Conservation (phyloP, 64 coral and sea anemone genomes). For the Dendrophyllia cribrosa region DNA sequence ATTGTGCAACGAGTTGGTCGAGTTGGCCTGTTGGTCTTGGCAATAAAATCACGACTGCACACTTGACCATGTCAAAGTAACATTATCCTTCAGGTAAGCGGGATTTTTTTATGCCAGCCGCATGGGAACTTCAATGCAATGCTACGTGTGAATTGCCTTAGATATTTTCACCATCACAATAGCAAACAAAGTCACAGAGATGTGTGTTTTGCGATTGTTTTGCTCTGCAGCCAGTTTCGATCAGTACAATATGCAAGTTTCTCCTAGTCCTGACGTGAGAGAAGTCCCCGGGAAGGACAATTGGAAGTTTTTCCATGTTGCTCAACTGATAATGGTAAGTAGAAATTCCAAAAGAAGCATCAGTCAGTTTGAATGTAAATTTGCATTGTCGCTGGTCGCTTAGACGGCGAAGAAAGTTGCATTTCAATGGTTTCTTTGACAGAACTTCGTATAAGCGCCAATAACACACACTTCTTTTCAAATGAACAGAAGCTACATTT, state of each 20-base stretch:
- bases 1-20: neutral
- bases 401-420: neutral
- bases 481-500: too few relatives aligned
- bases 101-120: neutral
- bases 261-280: slow-evolving; percentile 13
- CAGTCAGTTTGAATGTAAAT: neutral
- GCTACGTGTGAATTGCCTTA: neutral
- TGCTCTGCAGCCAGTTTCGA: neutral
- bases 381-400: neutral
- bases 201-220: neutral
- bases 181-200: neutral
- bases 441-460: slow-evolving; percentile 9
- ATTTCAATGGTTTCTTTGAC: slow-evolving; percentile 13
- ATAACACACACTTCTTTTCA: neutral
- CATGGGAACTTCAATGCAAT: neutral
- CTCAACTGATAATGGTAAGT: slow-evolving; percentile 75
- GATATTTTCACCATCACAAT: neutral
- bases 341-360: neutral
- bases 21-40: too few relatives aligned
- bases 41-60: too few relatives aligned
- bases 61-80: neutral
- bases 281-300: slow-evolving; percentile 71
- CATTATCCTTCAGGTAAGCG: neutral
- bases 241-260: slow-evolving; percentile 31
- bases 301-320: slow-evolving; percentile 52